phyloP scores from a whole-genome alignment of 2,797 vertebrate genomes.

The Pseudochromis fuscus region DNA sequence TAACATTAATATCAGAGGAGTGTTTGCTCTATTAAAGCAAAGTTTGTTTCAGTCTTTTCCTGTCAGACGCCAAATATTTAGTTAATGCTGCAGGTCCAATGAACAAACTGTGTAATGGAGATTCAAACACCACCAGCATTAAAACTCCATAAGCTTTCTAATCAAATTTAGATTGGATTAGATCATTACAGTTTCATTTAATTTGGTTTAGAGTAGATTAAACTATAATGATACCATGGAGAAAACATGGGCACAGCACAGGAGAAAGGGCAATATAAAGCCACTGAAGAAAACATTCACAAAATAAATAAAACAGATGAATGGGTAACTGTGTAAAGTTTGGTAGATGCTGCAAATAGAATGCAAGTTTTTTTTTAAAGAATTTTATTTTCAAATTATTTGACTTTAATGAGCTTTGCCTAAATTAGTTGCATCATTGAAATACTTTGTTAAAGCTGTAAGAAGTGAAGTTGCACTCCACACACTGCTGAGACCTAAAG shows the following conservation, averaged over 20 bases:
- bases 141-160: conserved; percentile 32
- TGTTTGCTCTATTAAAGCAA: neutral
- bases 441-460: too few relatives aligned
- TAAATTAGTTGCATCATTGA: too few relatives aligned
- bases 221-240: conserved; percentile 13
- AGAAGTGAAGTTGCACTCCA: too few relatives aligned
- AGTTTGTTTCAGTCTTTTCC: neutral
- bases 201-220: conserved; percentile 31
- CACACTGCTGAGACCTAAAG: too few relatives aligned
- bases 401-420: too few relatives aligned
- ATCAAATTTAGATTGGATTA: conserved; percentile 45
- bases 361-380: too few relatives aligned
- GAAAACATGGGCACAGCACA: neutral
- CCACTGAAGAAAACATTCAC: neutral
- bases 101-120: conserved; percentile 17
- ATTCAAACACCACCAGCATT: conserved; percentile 17
- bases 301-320: too few relatives aligned
- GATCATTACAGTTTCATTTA: conserved; percentile 33
- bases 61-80: conserved; percentile 1
- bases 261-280: neutral
- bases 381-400: too few relatives aligned
- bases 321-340: too few relatives aligned
- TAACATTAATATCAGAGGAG: neutral
- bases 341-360: too few relatives aligned
- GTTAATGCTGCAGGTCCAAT: conserved; percentile 21